These are phyloP conservation scores for Labeo catla DNA, from an alignment of 2,113 vertebrate species.

Conservation along the genomic window DNA sequence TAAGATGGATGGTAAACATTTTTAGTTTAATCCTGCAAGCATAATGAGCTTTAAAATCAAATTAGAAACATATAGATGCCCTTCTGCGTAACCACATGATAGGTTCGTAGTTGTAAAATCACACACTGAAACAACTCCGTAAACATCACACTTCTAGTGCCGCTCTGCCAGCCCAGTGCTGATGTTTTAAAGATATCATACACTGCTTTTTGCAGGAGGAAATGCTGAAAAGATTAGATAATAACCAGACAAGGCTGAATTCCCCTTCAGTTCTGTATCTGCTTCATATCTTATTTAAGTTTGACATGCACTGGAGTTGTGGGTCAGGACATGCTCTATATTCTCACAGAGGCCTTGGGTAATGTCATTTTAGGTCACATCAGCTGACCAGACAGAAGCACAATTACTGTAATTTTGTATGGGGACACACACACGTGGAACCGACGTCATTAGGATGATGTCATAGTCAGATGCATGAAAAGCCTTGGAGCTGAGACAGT, in stretches of 20 bases:
- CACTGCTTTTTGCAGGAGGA: not conserved
- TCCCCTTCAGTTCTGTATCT: not conserved
- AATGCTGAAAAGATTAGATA: conserved; percentile 2
- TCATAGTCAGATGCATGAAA: not conserved
- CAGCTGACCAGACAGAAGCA: conserved; percentile 1
- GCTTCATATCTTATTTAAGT: not conserved
- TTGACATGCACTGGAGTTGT: not conserved
- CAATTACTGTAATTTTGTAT: conserved; percentile 13
- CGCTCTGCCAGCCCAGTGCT: not conserved
- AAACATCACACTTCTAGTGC: conserved; percentile 20
- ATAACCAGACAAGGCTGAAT: not conserved
- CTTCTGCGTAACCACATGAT: conserved; percentile 31
- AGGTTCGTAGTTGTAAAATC: conserved; percentile 46
- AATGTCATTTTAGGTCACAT: not conserved
- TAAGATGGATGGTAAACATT: conserved; percentile 44
- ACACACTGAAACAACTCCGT: conserved; percentile 21
- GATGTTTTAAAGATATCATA: not conserved
- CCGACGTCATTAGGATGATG: conserved; percentile 10
- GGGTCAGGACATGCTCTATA: conserved; percentile 10
- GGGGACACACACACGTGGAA: not conserved
- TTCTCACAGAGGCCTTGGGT: not conserved
- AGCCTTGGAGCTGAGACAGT: not conserved
- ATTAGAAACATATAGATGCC: conserved; percentile 48
- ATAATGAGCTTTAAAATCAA: conserved; percentile 52
- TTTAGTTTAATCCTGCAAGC: conserved; percentile 1